These are phyloP conservation scores for Chlorocebus sabaeus DNA, from an alignment of 2,113 vertebrate genomes.

Conservation along the genomic window DNA sequence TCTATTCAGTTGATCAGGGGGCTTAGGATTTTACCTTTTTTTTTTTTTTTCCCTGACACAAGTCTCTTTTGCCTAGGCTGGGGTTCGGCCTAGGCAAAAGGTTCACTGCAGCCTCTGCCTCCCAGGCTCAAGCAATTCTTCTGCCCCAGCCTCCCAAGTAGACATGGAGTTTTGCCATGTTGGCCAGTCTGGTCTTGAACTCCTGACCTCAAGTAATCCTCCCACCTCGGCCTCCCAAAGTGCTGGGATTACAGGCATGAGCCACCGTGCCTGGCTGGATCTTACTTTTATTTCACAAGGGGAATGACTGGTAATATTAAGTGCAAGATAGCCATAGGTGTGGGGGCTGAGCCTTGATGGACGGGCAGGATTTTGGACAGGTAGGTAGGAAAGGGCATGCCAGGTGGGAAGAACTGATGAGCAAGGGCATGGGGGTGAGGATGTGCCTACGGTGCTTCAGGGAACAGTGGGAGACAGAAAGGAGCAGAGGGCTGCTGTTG, in stretches of 20 bases:
- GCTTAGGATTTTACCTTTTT: background rate
- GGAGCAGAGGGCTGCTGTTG: background rate
- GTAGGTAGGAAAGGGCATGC: background rate
- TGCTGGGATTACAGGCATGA: too few relatives aligned
- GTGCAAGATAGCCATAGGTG: background rate
- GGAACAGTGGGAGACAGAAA: fast-evolving
- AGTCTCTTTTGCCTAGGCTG: too few relatives aligned
- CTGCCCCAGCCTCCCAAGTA: too few relatives aligned
- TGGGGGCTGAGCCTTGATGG: background rate
- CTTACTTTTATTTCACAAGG: background rate
- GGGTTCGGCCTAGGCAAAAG: too few relatives aligned
- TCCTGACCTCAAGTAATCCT: too few relatives aligned
- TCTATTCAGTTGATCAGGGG: background rate
- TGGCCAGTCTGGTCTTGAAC: too few relatives aligned
- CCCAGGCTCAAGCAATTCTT: too few relatives aligned
- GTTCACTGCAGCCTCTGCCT: too few relatives aligned
- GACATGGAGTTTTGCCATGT: too few relatives aligned
- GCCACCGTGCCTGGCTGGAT: fast-evolving
- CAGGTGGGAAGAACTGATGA: background rate
- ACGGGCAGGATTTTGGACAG: background rate
- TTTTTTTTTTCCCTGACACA: too few relatives aligned
- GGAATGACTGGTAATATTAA: background rate
- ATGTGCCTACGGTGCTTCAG: background rate
- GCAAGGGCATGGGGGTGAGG: background rate
- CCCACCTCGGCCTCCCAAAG: too few relatives aligned